Percentiles rank a stretch among this genome's conserved stretches.
phyloP scores from a whole-genome alignment of 2,888 invertebrate genomes.

The Perizoma flavofasciatum region DNA sequence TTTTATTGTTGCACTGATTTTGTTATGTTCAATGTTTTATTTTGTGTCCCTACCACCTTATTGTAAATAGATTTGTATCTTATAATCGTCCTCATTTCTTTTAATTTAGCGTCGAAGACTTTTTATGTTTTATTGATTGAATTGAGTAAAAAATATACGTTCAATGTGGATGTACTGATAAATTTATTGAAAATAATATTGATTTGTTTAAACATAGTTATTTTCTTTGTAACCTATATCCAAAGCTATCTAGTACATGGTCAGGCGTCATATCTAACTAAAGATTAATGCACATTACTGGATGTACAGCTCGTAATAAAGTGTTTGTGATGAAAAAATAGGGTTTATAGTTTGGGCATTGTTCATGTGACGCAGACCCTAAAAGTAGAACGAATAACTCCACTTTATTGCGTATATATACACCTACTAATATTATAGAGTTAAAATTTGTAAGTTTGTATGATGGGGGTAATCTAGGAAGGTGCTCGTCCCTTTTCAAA shows the following conservation, averaged over 20 bases:
- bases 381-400: conserved; percentile 54
- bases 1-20: conserved; percentile 82
- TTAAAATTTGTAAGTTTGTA: no score
- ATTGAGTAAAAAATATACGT: conserved; percentile 73
- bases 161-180: conserved; percentile 83
- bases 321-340: conserved; percentile 26
- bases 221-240: conserved; percentile 46
- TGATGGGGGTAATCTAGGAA: no score
- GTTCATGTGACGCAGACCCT: conserved; percentile 49
- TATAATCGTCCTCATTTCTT: conserved; percentile 65
- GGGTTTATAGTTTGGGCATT: conserved; percentile 7
- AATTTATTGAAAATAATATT: conserved; percentile 83
- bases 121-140: conserved; percentile 64
- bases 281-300: conserved; percentile 39
- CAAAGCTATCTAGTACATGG: conserved; percentile 17
- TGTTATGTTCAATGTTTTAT: conserved; percentile 82
- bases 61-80: conserved; percentile 75
- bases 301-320: conserved; percentile 39
- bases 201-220: conserved; percentile 77
- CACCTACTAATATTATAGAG: no score
- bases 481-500: no score
- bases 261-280: conserved; percentile 38
- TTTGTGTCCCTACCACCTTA: conserved; percentile 78
- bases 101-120: conserved; percentile 77
- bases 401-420: conserved; percentile 41